Conservation (phyloP, 2,888 invertebrate species). For the Oligia strigilis region DNA sequence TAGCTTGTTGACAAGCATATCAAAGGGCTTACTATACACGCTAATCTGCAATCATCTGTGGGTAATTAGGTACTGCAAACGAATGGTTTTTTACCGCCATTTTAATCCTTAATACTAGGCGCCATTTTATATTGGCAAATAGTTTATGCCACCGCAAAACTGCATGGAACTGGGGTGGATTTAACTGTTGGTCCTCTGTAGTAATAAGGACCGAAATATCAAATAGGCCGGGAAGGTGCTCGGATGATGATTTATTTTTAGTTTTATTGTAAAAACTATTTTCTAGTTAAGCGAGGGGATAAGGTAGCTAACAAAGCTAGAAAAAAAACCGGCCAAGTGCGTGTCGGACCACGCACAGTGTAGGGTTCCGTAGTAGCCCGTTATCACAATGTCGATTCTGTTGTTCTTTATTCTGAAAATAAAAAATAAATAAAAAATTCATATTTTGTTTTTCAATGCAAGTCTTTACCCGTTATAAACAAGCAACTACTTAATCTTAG, state of each 20-base stretch:
- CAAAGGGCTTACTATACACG: slow-evolving; percentile 1
- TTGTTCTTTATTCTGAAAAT: too few relatives aligned
- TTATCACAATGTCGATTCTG: too few relatives aligned
- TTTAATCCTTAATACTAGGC: not conserved
- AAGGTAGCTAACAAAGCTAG: not conserved
- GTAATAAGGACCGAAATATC: not conserved
- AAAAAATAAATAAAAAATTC: too few relatives aligned
- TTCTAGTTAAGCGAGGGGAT: slow-evolving; percentile 56
- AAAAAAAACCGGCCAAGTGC: too few relatives aligned
- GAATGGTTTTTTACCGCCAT: not conserved
- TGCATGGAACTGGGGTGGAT: not conserved
- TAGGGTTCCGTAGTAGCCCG: too few relatives aligned
- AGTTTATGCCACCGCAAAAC: not conserved
- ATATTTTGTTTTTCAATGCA: too few relatives aligned
- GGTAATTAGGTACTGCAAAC: not conserved
- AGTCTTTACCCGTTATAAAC: too few relatives aligned
- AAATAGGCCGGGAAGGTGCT: slow-evolving; percentile 3
- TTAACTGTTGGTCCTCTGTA: not conserved
- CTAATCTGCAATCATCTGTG: slow-evolving; percentile 5
- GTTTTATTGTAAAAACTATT: slow-evolving; percentile 11
- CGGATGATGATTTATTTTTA: not conserved
- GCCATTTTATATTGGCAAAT: not conserved
- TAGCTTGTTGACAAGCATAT: not conserved
- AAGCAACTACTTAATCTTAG: too few relatives aligned
- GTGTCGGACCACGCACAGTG: too few relatives aligned